These are phyloP conservation scores for Drosophila multiciliata DNA, from an alignment of 2,888 invertebrate species.

Conservation along the genomic window DNA sequence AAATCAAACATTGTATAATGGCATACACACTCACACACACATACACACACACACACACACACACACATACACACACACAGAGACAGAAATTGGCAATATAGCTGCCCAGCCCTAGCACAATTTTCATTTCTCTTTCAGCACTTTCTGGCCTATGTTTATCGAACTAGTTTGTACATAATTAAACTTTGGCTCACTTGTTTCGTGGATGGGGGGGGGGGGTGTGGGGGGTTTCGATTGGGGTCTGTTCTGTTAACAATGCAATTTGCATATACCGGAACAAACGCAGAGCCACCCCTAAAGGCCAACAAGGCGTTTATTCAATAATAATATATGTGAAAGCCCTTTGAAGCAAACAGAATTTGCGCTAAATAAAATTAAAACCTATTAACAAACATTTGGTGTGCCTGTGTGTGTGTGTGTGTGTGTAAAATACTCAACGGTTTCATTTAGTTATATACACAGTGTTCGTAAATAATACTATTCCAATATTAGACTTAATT, in stretches of 20 bases:
- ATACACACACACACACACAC: conserved; percentile 2
- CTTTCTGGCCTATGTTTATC: conserved; percentile 9
- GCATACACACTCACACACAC: conserved; percentile 19
- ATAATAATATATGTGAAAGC: background rate
- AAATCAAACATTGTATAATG: conserved; percentile 71
- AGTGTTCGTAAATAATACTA: background rate
- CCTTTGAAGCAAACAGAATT: background rate
- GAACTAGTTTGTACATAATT: conserved; percentile 35
- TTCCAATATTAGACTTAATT: background rate
- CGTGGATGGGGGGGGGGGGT: too few relatives aligned
- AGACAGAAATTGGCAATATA: conserved; percentile 30
- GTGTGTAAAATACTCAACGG: background rate
- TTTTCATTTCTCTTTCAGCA: conserved; percentile 1
- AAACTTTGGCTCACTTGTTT: conserved; percentile 20
- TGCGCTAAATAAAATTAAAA: background rate
- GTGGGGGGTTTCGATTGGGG: too few relatives aligned
- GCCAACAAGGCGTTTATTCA: background rate
- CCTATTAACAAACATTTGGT: background rate
- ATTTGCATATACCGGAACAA: conserved; percentile 37
- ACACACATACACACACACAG: background rate
- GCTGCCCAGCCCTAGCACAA: conserved; percentile 3
- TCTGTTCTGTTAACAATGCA: conserved; percentile 1
- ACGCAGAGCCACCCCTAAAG: background rate
- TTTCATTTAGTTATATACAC: background rate
- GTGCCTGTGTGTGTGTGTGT: too few relatives aligned